Percentiles rank a stretch among this genome's conserved stretches.
Conservation (phyloP, 2,797 vertebrate genomes). For the Potorous gilbertii region DNA sequence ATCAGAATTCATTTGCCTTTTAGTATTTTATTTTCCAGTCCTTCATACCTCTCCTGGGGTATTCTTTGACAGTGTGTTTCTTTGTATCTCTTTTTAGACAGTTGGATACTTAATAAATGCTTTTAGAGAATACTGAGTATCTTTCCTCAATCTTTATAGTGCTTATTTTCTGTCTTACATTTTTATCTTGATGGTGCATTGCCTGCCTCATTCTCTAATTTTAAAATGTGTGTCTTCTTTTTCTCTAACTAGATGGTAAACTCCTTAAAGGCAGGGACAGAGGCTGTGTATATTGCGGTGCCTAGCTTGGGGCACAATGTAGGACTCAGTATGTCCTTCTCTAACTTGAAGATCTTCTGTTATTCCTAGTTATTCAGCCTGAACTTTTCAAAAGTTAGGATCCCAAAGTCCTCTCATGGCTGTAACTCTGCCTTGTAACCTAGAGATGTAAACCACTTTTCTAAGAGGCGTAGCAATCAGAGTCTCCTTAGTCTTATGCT, state of each 20-base stretch:
- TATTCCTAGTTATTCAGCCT: background rate
- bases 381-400: background rate
- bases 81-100: background rate
- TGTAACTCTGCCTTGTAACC: background rate
- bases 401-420: background rate
- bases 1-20: background rate
- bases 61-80: background rate
- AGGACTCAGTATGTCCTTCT: background rate
- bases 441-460: background rate
- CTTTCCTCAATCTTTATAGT: background rate
- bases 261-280: background rate
- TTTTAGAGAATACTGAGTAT: background rate
- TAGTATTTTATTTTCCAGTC: background rate
- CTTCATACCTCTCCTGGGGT: background rate
- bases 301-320: background rate
- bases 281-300: background rate
- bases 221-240: background rate
- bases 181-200: background rate
- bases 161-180: background rate
- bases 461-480: background rate
- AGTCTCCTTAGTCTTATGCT: background rate
- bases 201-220: background rate
- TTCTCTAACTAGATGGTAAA: background rate
- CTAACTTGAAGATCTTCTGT: background rate
- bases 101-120: background rate